Percentiles rank a stretch among this genome's conserved stretches.
phyloP scores from a whole-genome alignment of 1,140 invertebrate species.

The Trachymyrmex septentrionalis region DNA sequence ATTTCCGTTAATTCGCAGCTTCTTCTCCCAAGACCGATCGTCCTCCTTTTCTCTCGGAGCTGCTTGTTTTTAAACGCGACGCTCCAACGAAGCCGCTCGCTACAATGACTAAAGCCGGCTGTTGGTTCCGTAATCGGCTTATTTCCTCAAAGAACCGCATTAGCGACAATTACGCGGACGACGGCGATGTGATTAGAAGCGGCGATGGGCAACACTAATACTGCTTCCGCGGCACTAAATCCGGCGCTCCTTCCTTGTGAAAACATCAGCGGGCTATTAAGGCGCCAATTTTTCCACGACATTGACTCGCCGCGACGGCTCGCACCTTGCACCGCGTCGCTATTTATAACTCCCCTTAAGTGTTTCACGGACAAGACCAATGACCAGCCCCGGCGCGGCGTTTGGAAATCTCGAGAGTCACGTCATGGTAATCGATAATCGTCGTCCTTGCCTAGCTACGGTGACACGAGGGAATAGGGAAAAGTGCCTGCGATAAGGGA shows the following conservation, averaged over 20 bases:
- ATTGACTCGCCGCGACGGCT: constrained; percentile 54
- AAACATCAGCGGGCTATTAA: constrained; percentile 51
- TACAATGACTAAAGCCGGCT: constrained; percentile 60
- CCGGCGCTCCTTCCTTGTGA: constrained; percentile 35
- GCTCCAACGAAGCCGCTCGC: constrained; percentile 35
- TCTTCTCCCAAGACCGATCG: constrained; percentile 26
- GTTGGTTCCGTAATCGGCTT: constrained; percentile 70
- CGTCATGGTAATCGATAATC: constrained; percentile 68
- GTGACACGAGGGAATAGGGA: constrained; percentile 56
- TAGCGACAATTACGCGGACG: constrained; percentile 68
- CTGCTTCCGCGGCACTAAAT: constrained; percentile 65
- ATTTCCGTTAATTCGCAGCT: constrained; percentile 69
- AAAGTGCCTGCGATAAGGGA: constrained; percentile 54
- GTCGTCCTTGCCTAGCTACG: constrained; percentile 59
- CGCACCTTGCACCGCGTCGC: constrained; percentile 51
- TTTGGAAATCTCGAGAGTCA: constrained; percentile 66
- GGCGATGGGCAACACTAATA: constrained; percentile 65
- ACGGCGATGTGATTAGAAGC: constrained; percentile 72
- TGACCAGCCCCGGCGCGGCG: constrained; percentile 48
- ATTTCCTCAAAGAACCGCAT: constrained; percentile 69
- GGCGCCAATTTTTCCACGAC: constrained; percentile 55
- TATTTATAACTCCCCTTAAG: constrained; percentile 59
- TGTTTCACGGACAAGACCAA: constrained; percentile 64
- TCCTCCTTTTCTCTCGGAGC: constrained; percentile 33
- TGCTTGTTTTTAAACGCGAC: constrained; percentile 39